Evolutionary conservation across 1,140 invertebrate genomes (phyloP).

Genomic region (Drosophila auraria): DNA sequence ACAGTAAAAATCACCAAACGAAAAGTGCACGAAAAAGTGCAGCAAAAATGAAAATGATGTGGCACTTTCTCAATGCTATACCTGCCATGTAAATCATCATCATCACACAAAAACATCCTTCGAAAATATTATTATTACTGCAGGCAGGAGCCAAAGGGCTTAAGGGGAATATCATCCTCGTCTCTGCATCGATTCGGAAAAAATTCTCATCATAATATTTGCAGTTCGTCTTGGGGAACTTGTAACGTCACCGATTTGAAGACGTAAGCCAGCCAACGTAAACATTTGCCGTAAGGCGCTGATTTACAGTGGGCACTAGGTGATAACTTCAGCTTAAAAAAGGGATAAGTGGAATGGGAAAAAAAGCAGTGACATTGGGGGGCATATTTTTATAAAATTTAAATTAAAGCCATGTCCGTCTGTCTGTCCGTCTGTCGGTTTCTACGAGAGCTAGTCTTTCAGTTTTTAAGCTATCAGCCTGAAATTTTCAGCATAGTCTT

Average conservation of each 20-base stretch:
- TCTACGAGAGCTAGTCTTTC: no score
- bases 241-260: constrained; percentile 21
- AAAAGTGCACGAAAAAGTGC: constrained; percentile 51
- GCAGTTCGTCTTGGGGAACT: constrained; percentile 29
- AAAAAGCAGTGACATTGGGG: not conserved
- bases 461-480: no score
- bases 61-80: constrained; percentile 42
- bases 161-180: constrained; percentile 4
- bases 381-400: not conserved
- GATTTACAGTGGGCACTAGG: constrained; percentile 13
- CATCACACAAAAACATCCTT: constrained; percentile 28
- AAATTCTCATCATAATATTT: constrained; percentile 55
- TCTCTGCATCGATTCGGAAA: constrained; percentile 35
- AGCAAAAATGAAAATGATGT: constrained; percentile 43
- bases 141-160: constrained; percentile 34
- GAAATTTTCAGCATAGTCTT: no score
- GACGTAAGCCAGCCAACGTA: constrained; percentile 41
- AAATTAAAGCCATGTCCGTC: no score
- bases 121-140: constrained; percentile 42
- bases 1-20: constrained; percentile 33
- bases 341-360: not conserved
- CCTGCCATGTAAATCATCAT: constrained; percentile 45
- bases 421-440: no score
- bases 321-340: not conserved
- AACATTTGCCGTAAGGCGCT: constrained; percentile 18